These are phyloP conservation scores for Thereuonema tuberculata DNA, from an alignment of 1,140 invertebrate genomes.

Conservation along the genomic window DNA sequence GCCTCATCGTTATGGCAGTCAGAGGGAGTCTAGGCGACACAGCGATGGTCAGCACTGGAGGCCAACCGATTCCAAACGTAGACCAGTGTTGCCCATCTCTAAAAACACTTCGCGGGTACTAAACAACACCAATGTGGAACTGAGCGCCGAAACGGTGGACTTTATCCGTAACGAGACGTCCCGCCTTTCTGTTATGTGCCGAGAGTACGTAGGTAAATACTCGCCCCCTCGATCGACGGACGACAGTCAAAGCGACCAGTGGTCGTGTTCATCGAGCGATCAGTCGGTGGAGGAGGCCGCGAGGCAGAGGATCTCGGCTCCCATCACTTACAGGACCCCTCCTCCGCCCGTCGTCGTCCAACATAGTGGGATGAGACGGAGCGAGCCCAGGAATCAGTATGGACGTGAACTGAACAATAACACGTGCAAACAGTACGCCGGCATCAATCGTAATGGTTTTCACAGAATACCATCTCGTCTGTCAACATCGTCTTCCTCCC, in stretches of 20 bases:
- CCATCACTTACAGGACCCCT: not conserved
- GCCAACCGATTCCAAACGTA: not conserved
- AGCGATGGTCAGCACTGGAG: not conserved
- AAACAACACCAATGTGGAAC: slow-evolving; percentile 1
- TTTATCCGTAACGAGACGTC: slow-evolving; percentile 1
- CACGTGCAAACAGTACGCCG: not conserved
- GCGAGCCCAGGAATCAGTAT: not conserved
- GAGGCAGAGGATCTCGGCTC: not conserved
- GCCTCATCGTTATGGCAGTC: not conserved
- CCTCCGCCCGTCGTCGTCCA: no score
- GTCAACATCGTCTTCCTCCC: not conserved
- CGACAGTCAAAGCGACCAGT: not conserved
- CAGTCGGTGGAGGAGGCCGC: not conserved
- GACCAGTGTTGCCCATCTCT: not conserved
- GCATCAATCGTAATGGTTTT: not conserved
- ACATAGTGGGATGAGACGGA: no score
- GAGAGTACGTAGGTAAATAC: not conserved
- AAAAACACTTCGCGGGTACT: not conserved
- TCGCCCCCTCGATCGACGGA: not conserved
- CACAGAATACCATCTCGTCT: not conserved
- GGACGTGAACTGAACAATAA: not conserved
- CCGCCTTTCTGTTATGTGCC: not conserved
- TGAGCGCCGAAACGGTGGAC: not conserved
- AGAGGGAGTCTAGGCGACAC: not conserved
- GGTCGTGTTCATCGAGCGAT: slow-evolving; percentile 2